These are phyloP conservation scores for Drosophila ercepeae DNA, from an alignment of 1,140 invertebrate genomes.

Conservation along the genomic window DNA sequence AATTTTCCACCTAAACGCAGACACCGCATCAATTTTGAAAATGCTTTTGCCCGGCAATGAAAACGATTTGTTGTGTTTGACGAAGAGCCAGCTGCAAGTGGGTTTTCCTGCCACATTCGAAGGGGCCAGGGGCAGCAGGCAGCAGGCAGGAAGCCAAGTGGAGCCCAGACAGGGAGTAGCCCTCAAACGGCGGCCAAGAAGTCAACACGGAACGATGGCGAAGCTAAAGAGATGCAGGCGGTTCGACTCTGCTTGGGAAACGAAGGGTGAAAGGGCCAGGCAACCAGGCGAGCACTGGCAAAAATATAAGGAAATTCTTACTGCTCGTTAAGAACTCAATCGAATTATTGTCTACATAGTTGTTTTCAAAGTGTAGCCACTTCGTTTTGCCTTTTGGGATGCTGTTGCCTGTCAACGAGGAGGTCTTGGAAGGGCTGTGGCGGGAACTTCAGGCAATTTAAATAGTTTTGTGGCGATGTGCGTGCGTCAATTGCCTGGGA, in stretches of 20 bases:
- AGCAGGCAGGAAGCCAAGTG: constrained; percentile 21
- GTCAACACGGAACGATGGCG: constrained; percentile 61
- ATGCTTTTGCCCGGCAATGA: constrained; percentile 71
- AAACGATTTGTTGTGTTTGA: constrained; percentile 79
- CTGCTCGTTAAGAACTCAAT: too few species aligned
- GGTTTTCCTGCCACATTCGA: too few species aligned
- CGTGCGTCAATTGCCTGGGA: constrained; percentile 29
- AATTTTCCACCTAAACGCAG: constrained; percentile 83
- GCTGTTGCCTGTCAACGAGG: constrained; percentile 46
- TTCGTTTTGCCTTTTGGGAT: constrained; percentile 30
- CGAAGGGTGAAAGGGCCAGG: background rate
- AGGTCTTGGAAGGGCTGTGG: constrained; percentile 19
- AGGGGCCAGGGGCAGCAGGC: too few species aligned
- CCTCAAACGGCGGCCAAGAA: constrained; percentile 64
- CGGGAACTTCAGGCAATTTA: constrained; percentile 47
- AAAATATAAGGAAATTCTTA: too few species aligned
- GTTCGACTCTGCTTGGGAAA: constrained; percentile 11
- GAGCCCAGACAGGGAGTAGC: constrained; percentile 38
- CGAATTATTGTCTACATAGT: too few species aligned
- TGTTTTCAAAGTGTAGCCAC: constrained; percentile 11
- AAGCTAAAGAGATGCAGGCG: constrained; percentile 73
- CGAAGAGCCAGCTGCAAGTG: constrained; percentile 26
- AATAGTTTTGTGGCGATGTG: constrained; percentile 31
- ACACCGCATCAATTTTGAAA: constrained; percentile 82
- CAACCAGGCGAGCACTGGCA: too few species aligned